These are phyloP conservation scores for Engystomops pustulosus DNA, from an alignment of 2,113 vertebrate species.

Conservation along the genomic window DNA sequence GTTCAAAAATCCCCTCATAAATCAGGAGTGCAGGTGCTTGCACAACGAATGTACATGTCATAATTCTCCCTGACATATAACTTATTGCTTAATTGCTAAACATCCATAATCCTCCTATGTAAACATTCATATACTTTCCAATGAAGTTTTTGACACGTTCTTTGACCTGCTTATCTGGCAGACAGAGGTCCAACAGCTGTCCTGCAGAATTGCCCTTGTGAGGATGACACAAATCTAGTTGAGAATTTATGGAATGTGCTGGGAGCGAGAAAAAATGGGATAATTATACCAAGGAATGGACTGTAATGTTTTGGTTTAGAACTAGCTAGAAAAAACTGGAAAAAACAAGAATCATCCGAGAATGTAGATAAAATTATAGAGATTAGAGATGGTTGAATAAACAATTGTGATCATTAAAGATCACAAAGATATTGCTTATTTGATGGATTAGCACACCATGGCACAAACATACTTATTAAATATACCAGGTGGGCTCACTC, in stretches of 20 bases:
- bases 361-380: slow-evolving; percentile 20
- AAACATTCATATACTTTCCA: background rate
- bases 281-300: slow-evolving; percentile 36
- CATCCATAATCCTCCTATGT: background rate
- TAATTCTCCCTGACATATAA: background rate
- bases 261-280: slow-evolving; percentile 26
- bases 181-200: slow-evolving; percentile 68
- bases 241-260: slow-evolving; percentile 55
- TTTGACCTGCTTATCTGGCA: slow-evolving; percentile 64
- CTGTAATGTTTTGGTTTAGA: slow-evolving; percentile 12
- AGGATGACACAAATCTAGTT: slow-evolving; percentile 71
- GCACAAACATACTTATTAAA: background rate
- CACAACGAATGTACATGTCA: background rate
- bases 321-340: slow-evolving; percentile 39
- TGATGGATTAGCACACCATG: background rate
- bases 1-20: background rate
- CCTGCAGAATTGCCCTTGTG: slow-evolving; percentile 64
- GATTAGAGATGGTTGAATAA: background rate
- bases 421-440: too few relatives aligned
- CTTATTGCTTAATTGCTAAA: background rate
- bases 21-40: background rate
- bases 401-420: background rate
- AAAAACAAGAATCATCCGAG: slow-evolving; percentile 33
- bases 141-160: slow-evolving; percentile 1
- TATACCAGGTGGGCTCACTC: background rate